Evolutionary conservation across 23 tunicate genomes (phyloP), one percentile per base, ranked within the genome.

Genomic region (Pegea sp.): DNA sequence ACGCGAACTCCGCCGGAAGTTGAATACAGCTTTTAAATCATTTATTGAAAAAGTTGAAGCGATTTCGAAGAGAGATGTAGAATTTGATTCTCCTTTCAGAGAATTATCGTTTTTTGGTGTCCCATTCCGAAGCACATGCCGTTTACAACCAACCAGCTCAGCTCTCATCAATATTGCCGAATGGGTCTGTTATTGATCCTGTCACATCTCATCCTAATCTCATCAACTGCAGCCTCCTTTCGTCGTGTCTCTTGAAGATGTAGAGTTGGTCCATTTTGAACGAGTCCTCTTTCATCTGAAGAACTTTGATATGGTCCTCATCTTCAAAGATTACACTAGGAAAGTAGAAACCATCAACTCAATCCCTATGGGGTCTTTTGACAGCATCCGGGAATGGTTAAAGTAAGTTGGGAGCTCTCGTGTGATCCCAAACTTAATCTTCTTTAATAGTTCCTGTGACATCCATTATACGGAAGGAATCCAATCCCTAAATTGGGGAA

Each of bases 391-490:
- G 25, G 95, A 73, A 31, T 84, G 95, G 95, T 66, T 84, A 26
- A 84, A 84, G 95, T 84, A 52, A 57, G 84, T 60, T 20, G 24
- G 8, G 20, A 38, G 11, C 16, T 8, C 46, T 8, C 13, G 11
- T 38, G 11, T 8, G 46, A 38, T 38, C 16, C 16, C 11, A 38
- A 38, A 38, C 46, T 38, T 38, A 8, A 38, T 11, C 46, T 38
- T 8, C 46, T 38, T 8, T 38, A 8, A 38, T 23, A 87, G 88
- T 53, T 87, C 96, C 2, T 87, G 88, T 48, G 96, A 87, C 61
- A 87, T 87, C 56, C 88, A 79, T 44, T 87, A 87, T 74, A 87
- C 96, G 11, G 96, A 87, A n/a, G 96, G 96, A 25, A 70, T 87
- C 4, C 96, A 87, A 33, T 87, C 96, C 13, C 61, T 87, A n/a